Percentiles rank a stretch among this genome's conserved stretches.
phyloP scores from a whole-genome alignment of 2,888 invertebrate genomes.

The Metacarcinus magister region DNA sequence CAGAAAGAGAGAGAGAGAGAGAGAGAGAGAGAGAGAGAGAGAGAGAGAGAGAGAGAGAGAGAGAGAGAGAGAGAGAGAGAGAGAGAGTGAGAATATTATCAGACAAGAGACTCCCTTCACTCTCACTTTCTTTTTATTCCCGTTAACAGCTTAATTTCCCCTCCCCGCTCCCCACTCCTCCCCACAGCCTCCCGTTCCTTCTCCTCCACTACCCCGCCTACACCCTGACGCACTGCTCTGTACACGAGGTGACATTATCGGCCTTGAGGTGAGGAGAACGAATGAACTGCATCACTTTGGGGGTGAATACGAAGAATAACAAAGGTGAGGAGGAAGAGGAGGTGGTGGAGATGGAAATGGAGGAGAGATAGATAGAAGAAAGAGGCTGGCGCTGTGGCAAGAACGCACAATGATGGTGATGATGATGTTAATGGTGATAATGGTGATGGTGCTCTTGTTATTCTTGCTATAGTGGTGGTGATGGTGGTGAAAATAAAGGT shows the following conservation, averaged over 20 bases:
- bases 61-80: background rate
- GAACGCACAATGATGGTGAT: too few species aligned
- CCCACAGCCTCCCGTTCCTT: background rate
- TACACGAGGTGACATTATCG: background rate
- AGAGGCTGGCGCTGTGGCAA: background rate
- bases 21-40: background rate
- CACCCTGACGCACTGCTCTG: background rate
- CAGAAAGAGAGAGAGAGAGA: too few species aligned
- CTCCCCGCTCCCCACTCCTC: background rate
- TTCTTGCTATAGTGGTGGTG: too few species aligned
- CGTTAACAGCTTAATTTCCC: background rate
- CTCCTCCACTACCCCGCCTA: background rate
- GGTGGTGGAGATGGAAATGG: conserved; percentile 30
- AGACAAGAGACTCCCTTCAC: background rate
- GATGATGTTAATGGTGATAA: too few species aligned
- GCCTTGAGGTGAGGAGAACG: background rate
- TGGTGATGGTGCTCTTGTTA: too few species aligned
- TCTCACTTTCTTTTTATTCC: background rate
- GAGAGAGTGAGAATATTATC: background rate
- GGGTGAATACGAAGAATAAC: background rate
- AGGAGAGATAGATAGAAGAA: conserved; percentile 28
- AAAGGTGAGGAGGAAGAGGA: conserved; percentile 17
- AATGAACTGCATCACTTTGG: background rate
- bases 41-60: conserved; percentile 61
- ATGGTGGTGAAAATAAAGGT: too few species aligned